Percentiles rank a stretch among this genome's conserved stretches.
Conservation (phyloP, 2,797 vertebrate genomes). For the Mus spretus region DNA sequence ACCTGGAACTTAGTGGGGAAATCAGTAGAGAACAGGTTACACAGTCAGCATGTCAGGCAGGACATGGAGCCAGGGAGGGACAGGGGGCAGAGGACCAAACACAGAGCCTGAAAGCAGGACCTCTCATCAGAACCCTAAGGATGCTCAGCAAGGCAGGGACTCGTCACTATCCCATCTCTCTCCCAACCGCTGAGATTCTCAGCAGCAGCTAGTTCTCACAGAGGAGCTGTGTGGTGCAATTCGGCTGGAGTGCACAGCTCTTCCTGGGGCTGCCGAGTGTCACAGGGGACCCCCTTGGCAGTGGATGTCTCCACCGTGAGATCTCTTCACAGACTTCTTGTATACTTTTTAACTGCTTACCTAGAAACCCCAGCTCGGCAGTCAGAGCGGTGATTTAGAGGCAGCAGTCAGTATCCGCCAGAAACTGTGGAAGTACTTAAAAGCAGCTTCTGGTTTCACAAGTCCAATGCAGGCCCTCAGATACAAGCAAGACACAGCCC, state of each 20-base stretch:
- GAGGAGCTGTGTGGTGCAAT: not conserved
- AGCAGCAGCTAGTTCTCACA: not conserved
- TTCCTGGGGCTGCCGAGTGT: not conserved
- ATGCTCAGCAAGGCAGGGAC: not conserved
- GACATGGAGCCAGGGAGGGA: not conserved
- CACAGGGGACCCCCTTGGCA: not conserved
- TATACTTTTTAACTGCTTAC: not conserved
- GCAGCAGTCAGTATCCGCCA: conserved; percentile 15
- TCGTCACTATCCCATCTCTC: not conserved
- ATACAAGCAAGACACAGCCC: not conserved
- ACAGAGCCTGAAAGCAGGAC: not conserved
- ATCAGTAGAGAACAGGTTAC: not conserved
- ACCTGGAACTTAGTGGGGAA: not conserved
- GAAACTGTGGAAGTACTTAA: not conserved
- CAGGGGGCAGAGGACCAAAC: not conserved
- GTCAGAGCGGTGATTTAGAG: conserved; percentile 18
- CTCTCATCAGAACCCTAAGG: not conserved
- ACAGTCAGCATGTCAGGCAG: not conserved
- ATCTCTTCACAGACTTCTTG: not conserved
- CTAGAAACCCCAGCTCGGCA: conserved; percentile 30
- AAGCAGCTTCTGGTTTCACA: not conserved
- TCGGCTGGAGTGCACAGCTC: fast-evolving
- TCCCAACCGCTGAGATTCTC: not conserved
- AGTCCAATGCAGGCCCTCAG: not conserved
- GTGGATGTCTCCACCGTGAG: not conserved